A percentile compares a stretch with the other conserved stretches of the same genome.
phyloP scores from a whole-genome alignment of 1,140 invertebrate species.

The Drosophila pectinifera region DNA sequence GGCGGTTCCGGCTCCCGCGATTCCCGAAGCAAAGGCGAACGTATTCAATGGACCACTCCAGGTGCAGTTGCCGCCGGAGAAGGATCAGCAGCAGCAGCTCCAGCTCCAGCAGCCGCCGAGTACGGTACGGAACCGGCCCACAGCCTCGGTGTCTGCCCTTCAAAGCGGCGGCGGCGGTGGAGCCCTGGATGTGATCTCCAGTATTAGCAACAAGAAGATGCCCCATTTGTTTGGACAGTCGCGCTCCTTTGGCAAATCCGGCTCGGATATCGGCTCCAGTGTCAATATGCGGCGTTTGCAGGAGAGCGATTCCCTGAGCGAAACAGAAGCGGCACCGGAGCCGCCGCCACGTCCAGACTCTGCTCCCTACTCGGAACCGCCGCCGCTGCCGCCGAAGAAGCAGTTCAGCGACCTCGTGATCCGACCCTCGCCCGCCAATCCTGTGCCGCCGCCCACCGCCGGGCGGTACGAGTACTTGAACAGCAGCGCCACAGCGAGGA shows the following conservation, averaged over 20 bases:
- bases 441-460: slow-evolving; percentile 31
- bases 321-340: slow-evolving; percentile 87
- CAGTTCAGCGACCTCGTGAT: slow-evolving; percentile 85
- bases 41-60: slow-evolving; percentile 71
- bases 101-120: slow-evolving; percentile 43
- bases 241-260: slow-evolving; percentile 70
- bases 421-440: slow-evolving; percentile 71
- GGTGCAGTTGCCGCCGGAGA: slow-evolving; percentile 65
- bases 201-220: slow-evolving; percentile 83
- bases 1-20: slow-evolving; percentile 7
- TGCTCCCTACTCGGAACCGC: slow-evolving; percentile 88
- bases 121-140: slow-evolving; percentile 57
- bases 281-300: slow-evolving; percentile 84
- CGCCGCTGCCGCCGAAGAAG: slow-evolving; percentile 94
- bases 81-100: slow-evolving; percentile 38
- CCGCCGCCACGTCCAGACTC: slow-evolving; percentile 89
- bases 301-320: slow-evolving; percentile 84
- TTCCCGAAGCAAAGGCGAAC: slow-evolving; percentile 14
- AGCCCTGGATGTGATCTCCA: slow-evolving; percentile 78
- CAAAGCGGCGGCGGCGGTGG: slow-evolving; percentile 37
- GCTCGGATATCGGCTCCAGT: slow-evolving; percentile 69
- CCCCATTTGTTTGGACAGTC: slow-evolving; percentile 83
- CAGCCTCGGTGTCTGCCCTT: slow-evolving; percentile 42
- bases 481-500: slow-evolving; percentile 36
- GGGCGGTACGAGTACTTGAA: slow-evolving; percentile 75